A percentile compares a stretch with the other conserved stretches of the same genome.
Evolutionary conservation across 2,797 vertebrate genomes (phyloP).

Genomic region (Ceryle rudis): DNA sequence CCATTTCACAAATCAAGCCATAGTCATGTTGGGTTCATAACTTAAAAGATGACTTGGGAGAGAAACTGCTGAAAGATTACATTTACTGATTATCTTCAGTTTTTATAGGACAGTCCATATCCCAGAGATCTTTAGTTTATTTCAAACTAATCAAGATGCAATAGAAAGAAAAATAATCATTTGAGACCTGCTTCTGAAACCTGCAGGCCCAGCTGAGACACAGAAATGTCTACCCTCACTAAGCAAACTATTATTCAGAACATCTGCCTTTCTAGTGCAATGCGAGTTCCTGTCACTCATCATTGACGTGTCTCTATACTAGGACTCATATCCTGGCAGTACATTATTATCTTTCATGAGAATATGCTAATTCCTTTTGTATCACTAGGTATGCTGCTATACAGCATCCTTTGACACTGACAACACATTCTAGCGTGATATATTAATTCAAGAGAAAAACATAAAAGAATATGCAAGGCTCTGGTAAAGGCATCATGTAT

Average conservation of each 20-base stretch:
- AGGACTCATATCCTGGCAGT: neutral
- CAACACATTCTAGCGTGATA: neutral
- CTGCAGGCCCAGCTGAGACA: neutral
- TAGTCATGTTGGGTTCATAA: neutral
- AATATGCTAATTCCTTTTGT: conserved; percentile 2
- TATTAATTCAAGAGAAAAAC: neutral
- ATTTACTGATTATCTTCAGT: neutral
- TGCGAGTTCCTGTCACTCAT: conserved; percentile 23
- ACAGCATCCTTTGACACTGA: neutral
- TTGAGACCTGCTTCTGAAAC: neutral
- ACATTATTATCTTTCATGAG: neutral
- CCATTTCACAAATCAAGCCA: neutral
- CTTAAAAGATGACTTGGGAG: neutral
- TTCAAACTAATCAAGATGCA: neutral
- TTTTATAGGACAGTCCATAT: neutral
- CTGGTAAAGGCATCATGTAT: neutral
- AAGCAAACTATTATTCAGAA: neutral
- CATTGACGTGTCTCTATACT: neutral
- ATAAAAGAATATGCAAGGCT: neutral
- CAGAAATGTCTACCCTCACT: neutral
- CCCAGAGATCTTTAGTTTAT: neutral
- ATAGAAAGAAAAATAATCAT: neutral
- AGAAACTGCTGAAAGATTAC: neutral
- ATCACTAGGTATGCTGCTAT: neutral
- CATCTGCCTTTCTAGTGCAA: conserved; percentile 13